Evolutionary conservation across 2,113 vertebrate species (phyloP).

Genomic region (Neolamprologus falcicula): DNA sequence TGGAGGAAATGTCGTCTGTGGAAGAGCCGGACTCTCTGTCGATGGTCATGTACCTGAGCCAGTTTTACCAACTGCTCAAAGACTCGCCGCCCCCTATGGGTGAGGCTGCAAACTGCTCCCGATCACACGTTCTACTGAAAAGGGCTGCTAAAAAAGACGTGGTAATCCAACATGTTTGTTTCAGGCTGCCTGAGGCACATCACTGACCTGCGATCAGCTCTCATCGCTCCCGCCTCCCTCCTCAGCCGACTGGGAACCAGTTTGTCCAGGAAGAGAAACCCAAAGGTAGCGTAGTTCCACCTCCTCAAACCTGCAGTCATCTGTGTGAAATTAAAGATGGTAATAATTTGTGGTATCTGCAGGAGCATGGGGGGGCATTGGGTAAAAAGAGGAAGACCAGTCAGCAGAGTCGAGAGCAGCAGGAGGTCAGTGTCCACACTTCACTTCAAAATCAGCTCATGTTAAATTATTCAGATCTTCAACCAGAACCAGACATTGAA

Average conservation of each 20-base stretch:
- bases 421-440: conserved; percentile 53
- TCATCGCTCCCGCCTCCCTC: conserved; percentile 83
- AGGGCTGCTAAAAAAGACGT: neutral
- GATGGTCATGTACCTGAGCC: conserved; percentile 97
- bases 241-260: conserved; percentile 87
- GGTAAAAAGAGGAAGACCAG: conserved; percentile 84
- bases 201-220: conserved; percentile 78
- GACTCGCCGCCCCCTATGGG: conserved; percentile 76
- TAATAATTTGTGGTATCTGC: neutral
- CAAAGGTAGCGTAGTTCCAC: conserved; percentile 68
- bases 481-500: neutral
- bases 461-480: neutral
- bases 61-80: conserved; percentile 92
- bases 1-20: conserved; percentile 84
- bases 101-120: conserved; percentile 50
- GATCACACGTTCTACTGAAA: neutral
- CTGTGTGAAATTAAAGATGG: neutral
- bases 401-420: conserved; percentile 64
- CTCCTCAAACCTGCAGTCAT: neutral
- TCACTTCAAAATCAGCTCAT: neutral
- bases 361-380: conserved; percentile 80
- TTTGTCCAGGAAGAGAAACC: conserved; percentile 83
- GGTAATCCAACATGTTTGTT: neutral
- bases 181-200: conserved; percentile 74
- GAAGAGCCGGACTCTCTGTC: conserved; percentile 87